Percentiles rank a stretch among this genome's conserved stretches.
Evolutionary conservation across 2,113 vertebrate genomes (phyloP).

Genomic region (Typhlomys cinereus): DNA sequence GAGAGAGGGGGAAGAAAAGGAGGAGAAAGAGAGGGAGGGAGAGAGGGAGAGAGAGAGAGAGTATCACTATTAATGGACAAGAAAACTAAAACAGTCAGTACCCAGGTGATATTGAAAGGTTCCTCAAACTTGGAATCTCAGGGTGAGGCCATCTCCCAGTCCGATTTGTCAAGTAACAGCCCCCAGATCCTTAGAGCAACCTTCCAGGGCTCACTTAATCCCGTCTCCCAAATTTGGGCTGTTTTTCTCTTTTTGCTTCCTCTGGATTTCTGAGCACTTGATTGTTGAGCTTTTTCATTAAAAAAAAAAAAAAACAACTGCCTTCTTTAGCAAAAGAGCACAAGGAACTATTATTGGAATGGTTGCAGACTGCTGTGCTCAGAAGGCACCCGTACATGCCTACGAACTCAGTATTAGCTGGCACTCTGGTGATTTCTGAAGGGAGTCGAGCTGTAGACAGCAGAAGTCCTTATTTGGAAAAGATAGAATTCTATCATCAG

Average conservation of each 20-base stretch:
- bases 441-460: constrained; percentile 9
- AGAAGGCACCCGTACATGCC: not conserved
- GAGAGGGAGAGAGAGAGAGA: not conserved
- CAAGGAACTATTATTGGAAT: not conserved
- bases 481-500: constrained; percentile 40
- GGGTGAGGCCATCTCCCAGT: not conserved
- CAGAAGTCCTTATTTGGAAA: constrained; percentile 68
- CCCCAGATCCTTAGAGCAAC: not conserved
- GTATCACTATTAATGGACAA: not conserved
- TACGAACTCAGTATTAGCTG: not conserved
- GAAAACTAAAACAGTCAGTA: not conserved
- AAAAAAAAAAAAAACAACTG: not conserved
- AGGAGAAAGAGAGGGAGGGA: not conserved
- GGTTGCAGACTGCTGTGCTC: not conserved
- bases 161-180: not conserved
- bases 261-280: not conserved
- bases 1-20: not conserved
- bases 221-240: not conserved
- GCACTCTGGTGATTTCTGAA: not conserved
- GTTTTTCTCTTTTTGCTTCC: not conserved
- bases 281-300: constrained; percentile 12
- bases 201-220: not conserved
- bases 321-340: constrained; percentile 21
- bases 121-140: not conserved
- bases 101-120: not conserved